phyloP scores from a whole-genome alignment of 2,888 invertebrate genomes.

The Hyalella azteca region DNA sequence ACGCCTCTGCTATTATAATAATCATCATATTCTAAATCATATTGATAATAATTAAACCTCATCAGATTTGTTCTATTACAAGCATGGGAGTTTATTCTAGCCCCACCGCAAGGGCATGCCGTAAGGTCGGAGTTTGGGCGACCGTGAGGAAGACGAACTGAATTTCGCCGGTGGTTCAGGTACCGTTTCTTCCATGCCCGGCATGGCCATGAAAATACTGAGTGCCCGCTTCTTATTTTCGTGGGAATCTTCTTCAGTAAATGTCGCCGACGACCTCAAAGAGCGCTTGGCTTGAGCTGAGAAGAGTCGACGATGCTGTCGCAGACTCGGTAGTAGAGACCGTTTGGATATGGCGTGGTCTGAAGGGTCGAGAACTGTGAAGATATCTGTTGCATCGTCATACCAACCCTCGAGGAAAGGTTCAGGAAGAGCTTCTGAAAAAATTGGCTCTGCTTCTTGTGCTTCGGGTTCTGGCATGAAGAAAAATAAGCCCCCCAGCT shows the following conservation, averaged over 20 bases:
- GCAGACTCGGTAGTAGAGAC: not conserved
- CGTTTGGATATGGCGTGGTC: not conserved
- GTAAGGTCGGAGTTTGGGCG: not conserved
- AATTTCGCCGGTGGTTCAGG: not conserved
- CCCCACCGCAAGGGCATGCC: constrained; percentile 13
- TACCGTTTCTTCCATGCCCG: not conserved
- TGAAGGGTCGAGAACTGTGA: not conserved
- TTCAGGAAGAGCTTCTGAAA: not conserved
- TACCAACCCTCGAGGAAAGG: not conserved
- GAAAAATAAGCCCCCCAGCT: not conserved
- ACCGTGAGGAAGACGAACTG: not conserved
- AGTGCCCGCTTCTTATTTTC: not conserved
- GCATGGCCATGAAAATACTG: constrained; percentile 20
- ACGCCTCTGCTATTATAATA: too few relatives aligned
- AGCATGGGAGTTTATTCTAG: too few relatives aligned
- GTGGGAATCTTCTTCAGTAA: constrained; percentile 7
- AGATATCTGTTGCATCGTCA: not conserved
- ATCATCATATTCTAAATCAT: too few relatives aligned
- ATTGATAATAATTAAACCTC: too few relatives aligned
- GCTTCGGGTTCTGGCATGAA: not conserved
- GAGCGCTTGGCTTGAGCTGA: not conserved
- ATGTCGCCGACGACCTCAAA: not conserved
- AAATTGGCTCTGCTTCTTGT: not conserved
- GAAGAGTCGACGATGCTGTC: not conserved
- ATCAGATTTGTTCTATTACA: too few relatives aligned